A percentile compares a stretch with the other conserved stretches of the same genome.
Conservation (phyloP, 2,888 invertebrate genomes). For the Dasypolia templi region DNA sequence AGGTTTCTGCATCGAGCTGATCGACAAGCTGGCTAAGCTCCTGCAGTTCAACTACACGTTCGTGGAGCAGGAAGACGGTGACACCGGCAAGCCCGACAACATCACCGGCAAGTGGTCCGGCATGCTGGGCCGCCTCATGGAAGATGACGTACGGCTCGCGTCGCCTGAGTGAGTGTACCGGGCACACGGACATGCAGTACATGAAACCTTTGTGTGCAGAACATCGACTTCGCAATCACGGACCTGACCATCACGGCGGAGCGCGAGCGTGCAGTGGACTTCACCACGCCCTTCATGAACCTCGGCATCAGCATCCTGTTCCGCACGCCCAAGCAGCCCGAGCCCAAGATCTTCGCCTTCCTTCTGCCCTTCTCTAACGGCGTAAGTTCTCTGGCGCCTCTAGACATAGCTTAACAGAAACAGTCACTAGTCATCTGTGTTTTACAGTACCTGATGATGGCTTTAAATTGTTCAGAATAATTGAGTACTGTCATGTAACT, state of each 20-base stretch:
- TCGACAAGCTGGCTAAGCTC: slow-evolving; percentile 93
- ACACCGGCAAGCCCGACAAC: slow-evolving; percentile 92
- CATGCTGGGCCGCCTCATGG: slow-evolving; percentile 93
- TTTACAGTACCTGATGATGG: not conserved
- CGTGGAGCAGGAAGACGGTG: slow-evolving; percentile 92
- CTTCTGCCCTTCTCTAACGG: slow-evolving; percentile 96
- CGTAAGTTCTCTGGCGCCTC: slow-evolving; percentile 67
- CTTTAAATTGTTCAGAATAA: not conserved
- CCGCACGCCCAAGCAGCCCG: slow-evolving; percentile 95
- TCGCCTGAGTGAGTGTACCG: not conserved
- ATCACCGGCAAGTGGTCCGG: slow-evolving; percentile 92
- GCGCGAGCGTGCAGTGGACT: slow-evolving; percentile 96
- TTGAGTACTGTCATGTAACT: not conserved
- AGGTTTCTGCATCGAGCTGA: slow-evolving; percentile 96
- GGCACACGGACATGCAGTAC: not conserved
- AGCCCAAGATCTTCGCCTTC: slow-evolving; percentile 97
- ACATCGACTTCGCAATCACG: slow-evolving; percentile 97
- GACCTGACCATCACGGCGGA: slow-evolving; percentile 97
- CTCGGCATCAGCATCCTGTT: slow-evolving; percentile 97
- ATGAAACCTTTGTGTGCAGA: slow-evolving; percentile 84
- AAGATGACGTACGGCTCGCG: slow-evolving; percentile 86
- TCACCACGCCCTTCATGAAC: slow-evolving; percentile 99
- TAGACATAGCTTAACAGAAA: not conserved
- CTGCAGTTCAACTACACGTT: slow-evolving; percentile 96
- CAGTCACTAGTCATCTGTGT: not conserved